Evolutionary conservation across 1,140 invertebrate species (phyloP).

Genomic region (Cecropterus lyciades): DNA sequence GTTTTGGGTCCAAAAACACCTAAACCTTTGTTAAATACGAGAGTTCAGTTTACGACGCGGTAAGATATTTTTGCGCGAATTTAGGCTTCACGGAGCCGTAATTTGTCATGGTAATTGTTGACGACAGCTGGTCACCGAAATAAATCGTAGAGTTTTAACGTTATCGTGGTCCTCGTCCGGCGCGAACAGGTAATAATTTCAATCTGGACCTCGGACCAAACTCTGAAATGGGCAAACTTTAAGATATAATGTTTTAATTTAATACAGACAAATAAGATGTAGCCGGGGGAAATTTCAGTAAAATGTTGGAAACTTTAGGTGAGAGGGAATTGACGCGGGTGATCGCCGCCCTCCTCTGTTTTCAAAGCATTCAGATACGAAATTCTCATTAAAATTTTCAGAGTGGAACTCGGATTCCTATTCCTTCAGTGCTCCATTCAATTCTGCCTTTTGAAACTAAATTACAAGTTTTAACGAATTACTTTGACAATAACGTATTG

Average conservation of each 20-base stretch:
- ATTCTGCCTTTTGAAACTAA: conserved; percentile 75
- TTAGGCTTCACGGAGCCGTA: conserved; percentile 52
- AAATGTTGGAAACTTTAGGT: conserved; percentile 58
- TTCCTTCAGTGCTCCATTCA: conserved; percentile 59
- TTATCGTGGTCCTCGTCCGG: conserved; percentile 53
- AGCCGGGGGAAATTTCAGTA: conserved; percentile 49
- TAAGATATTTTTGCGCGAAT: conserved; percentile 52
- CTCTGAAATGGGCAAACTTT: conserved; percentile 72
- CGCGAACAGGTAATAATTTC: conserved; percentile 74
- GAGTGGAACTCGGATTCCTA: conserved; percentile 59
- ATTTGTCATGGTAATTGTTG: conserved; percentile 71
- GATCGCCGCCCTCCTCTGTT: conserved; percentile 51
- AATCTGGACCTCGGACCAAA: conserved; percentile 64
- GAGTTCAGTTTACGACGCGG: conserved; percentile 19
- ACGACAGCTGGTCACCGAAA: conserved; percentile 64
- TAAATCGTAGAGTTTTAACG: conserved; percentile 74
- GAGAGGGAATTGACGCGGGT: conserved; percentile 61
- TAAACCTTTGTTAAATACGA: conserved; percentile 29
- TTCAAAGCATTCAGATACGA: conserved; percentile 69
- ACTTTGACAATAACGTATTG: conserved; percentile 69
- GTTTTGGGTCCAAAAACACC: conserved; percentile 20
- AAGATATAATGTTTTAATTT: conserved; percentile 73
- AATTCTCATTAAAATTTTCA: conserved; percentile 76
- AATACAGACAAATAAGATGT: conserved; percentile 59
- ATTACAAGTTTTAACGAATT: conserved; percentile 72